Evolutionary conservation across 2,888 invertebrate species (phyloP).

Genomic region (Drosophila demipolita): DNA sequence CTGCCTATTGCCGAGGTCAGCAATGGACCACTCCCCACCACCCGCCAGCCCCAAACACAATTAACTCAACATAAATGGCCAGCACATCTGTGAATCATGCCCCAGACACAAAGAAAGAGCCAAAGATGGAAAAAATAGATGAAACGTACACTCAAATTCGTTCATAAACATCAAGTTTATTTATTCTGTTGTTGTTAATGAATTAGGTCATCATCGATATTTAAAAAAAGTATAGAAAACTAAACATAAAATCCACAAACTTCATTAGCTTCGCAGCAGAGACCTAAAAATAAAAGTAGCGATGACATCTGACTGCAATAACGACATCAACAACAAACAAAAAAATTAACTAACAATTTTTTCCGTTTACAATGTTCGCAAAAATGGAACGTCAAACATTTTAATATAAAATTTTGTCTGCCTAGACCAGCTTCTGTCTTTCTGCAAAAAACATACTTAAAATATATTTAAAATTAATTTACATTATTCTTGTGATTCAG

Average conservation of each 20-base stretch:
- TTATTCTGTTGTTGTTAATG: slow-evolving; percentile 16
- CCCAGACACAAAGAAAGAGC: slow-evolving; percentile 24
- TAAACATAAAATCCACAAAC: slow-evolving; percentile 25
- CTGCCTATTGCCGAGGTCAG: slow-evolving; percentile 70
- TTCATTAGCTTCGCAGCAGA: slow-evolving; percentile 38
- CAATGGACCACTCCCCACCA: slow-evolving; percentile 33
- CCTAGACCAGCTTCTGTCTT: not conserved
- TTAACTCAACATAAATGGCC: slow-evolving; percentile 1
- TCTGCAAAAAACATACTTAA: not conserved
- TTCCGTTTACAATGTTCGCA: slow-evolving; percentile 23
- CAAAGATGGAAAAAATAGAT: slow-evolving; percentile 25
- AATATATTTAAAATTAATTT: not conserved
- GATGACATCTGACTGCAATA: slow-evolving; percentile 45
- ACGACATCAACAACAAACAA: slow-evolving; percentile 1
- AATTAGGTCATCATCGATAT: slow-evolving; percentile 70
- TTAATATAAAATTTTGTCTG: not conserved
- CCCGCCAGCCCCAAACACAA: not conserved
- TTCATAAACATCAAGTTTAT: slow-evolving; percentile 22
- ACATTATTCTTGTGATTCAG: not conserved
- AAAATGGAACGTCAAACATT: not conserved
- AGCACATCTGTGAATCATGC: slow-evolving; percentile 60
- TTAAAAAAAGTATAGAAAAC: slow-evolving; percentile 13
- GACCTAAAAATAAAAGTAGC: slow-evolving; percentile 31
- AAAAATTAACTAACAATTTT: not conserved
- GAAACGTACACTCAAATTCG: slow-evolving; percentile 39